A percentile compares a stretch with the other conserved stretches of the same genome.
Evolutionary conservation across 1,140 invertebrate species (phyloP).

Genomic region (Sesamia nonagrioides): DNA sequence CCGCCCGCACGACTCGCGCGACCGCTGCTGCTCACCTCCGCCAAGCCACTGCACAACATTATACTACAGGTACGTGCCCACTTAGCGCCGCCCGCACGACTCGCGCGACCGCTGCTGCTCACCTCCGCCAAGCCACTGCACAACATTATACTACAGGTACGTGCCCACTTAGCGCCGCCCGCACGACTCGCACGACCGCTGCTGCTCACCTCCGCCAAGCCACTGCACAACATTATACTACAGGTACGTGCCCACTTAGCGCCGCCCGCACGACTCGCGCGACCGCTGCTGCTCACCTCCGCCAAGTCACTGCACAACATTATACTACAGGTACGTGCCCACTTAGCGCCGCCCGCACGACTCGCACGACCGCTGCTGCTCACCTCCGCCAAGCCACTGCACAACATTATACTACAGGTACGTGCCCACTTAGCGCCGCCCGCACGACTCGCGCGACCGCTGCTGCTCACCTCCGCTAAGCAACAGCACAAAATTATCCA

Average conservation of each 20-base stretch:
- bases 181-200: constrained; percentile 67
- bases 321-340: constrained; percentile 70
- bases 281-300: constrained; percentile 73
- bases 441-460: constrained; percentile 65
- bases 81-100: no score
- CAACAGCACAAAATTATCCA: constrained; percentile 79
- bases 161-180: no score
- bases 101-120: no score
- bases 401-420: constrained; percentile 77
- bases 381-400: constrained; percentile 74
- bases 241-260: constrained; percentile 68
- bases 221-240: constrained; percentile 78
- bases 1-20: no score
- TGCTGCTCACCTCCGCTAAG: constrained; percentile 74
- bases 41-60: no score
- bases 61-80: no score
- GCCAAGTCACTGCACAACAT: constrained; percentile 79
- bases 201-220: constrained; percentile 74
- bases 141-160: no score
- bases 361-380: constrained; percentile 72
- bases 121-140: no score
- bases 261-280: constrained; percentile 61
- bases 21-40: no score
- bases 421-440: no score
- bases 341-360: constrained; percentile 63